Percentiles rank a stretch among this genome's conserved stretches.
These are phyloP conservation scores for Drepana arcuata DNA, from an alignment of 1,140 invertebrate genomes.

Conservation along the genomic window DNA sequence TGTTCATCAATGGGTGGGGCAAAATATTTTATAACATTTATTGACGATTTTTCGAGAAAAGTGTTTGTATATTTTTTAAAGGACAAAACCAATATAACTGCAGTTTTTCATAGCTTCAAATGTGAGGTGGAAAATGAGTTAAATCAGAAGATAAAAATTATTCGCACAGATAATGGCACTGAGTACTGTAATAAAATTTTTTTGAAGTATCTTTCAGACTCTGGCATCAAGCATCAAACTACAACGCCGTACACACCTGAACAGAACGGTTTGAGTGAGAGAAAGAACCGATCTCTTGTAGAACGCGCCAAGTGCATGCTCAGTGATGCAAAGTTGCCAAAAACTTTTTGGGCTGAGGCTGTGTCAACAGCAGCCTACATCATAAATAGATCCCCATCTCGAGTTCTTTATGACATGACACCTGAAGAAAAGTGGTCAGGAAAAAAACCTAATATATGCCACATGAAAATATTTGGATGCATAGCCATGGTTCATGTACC, in stretches of 20 bases:
- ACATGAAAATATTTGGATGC: not conserved
- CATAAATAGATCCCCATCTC: not conserved
- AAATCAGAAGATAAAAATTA: slow-evolving; percentile 20
- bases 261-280: slow-evolving; percentile 33
- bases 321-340: slow-evolving; percentile 6
- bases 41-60: slow-evolving; percentile 42
- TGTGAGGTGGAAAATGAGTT: slow-evolving; percentile 15
- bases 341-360: not conserved
- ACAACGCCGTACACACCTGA: slow-evolving; percentile 30
- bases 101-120: slow-evolving; percentile 25
- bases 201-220: slow-evolving; percentile 8
- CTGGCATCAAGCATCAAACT: slow-evolving; percentile 21
- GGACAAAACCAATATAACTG: slow-evolving; percentile 41
- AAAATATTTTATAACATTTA: slow-evolving; percentile 52
- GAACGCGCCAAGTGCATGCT: slow-evolving; percentile 19
- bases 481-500: not conserved
- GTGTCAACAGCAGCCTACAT: not conserved
- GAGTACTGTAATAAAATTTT: slow-evolving; percentile 18
- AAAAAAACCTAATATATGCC: not conserved
- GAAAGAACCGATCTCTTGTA: slow-evolving; percentile 40
- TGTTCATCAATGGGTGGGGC: slow-evolving; percentile 25
- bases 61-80: slow-evolving; percentile 50
- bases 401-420: not conserved
- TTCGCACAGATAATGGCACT: slow-evolving; percentile 22
- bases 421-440: not conserved